Evolutionary conservation across 2,113 vertebrate genomes (phyloP).

Genomic region (Strix aluco): DNA sequence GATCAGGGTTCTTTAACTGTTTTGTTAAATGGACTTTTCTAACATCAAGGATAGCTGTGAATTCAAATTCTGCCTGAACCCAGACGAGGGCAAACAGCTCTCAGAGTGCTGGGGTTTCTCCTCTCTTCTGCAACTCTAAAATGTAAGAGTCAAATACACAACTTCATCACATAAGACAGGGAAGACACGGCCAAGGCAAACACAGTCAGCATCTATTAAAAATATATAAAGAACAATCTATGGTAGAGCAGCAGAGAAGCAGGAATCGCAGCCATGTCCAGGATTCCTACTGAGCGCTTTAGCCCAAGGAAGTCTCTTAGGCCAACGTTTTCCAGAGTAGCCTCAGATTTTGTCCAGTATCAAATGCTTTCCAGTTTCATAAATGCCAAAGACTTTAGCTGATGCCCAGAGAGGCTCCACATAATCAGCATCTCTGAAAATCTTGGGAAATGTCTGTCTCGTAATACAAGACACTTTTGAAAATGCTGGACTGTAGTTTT

Average conservation of each 20-base stretch:
- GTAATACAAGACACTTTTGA: neutral
- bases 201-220: fast-evolving
- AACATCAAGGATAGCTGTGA: neutral
- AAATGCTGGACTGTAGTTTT: neutral
- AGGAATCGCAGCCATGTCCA: fast-evolving
- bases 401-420: neutral
- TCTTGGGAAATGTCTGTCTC: neutral
- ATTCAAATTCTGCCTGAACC: neutral
- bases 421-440: neutral
- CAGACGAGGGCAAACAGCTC: neutral
- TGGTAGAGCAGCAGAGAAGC: neutral
- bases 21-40: neutral
- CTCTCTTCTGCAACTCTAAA: neutral
- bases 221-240: neutral
- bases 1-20: neutral
- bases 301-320: neutral
- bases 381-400: neutral
- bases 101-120: neutral
- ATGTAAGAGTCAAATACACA: neutral
- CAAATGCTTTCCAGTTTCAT: neutral
- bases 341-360: neutral
- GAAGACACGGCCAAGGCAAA: neutral
- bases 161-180: neutral
- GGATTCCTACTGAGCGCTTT: neutral
- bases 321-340: neutral